Conservation (phyloP, 1,140 invertebrate genomes). For the Trachelipus rathkii region DNA sequence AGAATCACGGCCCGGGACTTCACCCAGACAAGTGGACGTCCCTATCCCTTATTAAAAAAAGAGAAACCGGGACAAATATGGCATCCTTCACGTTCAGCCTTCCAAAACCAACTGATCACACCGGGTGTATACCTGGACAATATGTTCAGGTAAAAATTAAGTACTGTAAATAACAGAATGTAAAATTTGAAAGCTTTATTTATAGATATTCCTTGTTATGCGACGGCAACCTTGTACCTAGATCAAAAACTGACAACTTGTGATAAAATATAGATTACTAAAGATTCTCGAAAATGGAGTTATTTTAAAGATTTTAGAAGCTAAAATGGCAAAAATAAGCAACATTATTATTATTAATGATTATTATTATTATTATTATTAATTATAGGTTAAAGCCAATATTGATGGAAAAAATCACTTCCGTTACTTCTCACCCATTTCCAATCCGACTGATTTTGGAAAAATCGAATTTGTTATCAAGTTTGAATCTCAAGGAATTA, state of each 20-base stretch:
- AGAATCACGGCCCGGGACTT: slow-evolving; percentile 27
- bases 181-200: too few relatives aligned
- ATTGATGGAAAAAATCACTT: slow-evolving; percentile 19
- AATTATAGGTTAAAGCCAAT: slow-evolving; percentile 1
- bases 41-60: slow-evolving; percentile 14
- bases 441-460: slow-evolving; percentile 20
- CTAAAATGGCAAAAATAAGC: too few relatives aligned
- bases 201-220: too few relatives aligned
- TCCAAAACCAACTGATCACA: slow-evolving; percentile 36
- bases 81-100: slow-evolving; percentile 34
- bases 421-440: slow-evolving; percentile 30
- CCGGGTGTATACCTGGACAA: slow-evolving; percentile 40
- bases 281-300: too few relatives aligned
- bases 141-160: slow-evolving; percentile 33
- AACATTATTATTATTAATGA: too few relatives aligned
- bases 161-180: too few relatives aligned
- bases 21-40: slow-evolving; percentile 30
- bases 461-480: slow-evolving; percentile 24
- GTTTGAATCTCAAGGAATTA: slow-evolving; percentile 28
- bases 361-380: not conserved
- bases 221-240: too few relatives aligned
- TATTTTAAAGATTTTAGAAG: too few relatives aligned
- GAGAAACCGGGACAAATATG: slow-evolving; percentile 27
- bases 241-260: too few relatives aligned
- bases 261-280: too few relatives aligned